Evolutionary conservation across 1,140 invertebrate genomes (phyloP), one percentile per base, ranked within the genome.

Genomic region (Lutraria rhynchaena): DNA sequence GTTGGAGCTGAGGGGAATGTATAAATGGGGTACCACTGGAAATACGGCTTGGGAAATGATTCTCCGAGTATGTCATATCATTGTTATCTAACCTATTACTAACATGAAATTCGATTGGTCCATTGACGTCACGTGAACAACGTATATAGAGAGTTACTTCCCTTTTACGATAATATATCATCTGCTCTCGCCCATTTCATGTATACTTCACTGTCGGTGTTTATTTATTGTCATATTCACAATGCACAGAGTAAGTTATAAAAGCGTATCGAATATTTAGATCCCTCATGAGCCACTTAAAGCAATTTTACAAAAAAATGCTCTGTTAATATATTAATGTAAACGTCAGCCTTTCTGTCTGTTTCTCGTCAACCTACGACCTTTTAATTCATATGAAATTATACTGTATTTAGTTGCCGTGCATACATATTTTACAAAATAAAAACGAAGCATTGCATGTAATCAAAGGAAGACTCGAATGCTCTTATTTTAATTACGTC

Each of bases 21-120:
- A 83, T 51, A 88, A 76, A 60, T 84, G 81, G 83, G 85, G 84
- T 31, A 86, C 82, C 24, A 63, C 78, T 41, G 77, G 76, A 27
- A 81, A 82, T 2, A 85, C 81, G 11, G 35, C 49, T 15, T 81
- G 58, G 55, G 76, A 80, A 35, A 73, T 44, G 4, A 49, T 60
- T 7, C 69, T 86, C 44, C 31, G 75, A 76, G 85, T 86, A 44
- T 49, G 44, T 49, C 19, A 11, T 49, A 49, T 19, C 44, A 11
- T 49, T 19, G 44, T 49, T 11, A 49, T 19, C 11, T 11, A 19
- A 11, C 19, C 44, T 49, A 9, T 11, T 19, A 49, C 44, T 49
- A 19, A 49, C 19, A 11, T 11, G 19, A 49, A 9, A 11, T 49
- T 11, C 9, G 44, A 49, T 49, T 49, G 44, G 44, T 11, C 11